Conservation (phyloP, 2,113 vertebrate genomes). For the Enhydra lutris region DNA sequence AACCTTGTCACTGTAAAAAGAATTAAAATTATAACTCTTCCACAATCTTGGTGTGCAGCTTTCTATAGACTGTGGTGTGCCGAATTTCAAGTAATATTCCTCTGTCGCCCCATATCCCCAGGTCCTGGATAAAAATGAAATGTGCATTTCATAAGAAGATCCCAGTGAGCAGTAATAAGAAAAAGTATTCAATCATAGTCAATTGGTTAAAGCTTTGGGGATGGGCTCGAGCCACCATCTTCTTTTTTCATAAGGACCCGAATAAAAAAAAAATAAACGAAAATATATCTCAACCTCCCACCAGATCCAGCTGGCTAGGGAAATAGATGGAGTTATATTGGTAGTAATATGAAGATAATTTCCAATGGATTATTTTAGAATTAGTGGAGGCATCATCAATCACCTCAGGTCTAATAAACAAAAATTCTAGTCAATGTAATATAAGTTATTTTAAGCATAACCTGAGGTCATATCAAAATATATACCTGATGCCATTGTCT, state of each 20-base stretch:
- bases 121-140: conserved; percentile 74
- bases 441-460: not conserved
- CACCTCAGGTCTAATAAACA: not conserved
- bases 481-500: not conserved
- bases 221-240: not conserved
- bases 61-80: conserved; percentile 5
- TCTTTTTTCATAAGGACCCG: conserved; percentile 40
- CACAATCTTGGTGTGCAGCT: not conserved
- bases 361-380: conserved; percentile 33
- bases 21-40: conserved; percentile 78
- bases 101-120: conserved; percentile 51
- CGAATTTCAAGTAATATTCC: conserved; percentile 59
- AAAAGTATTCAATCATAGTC: conserved; percentile 68
- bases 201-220: conserved; percentile 63
- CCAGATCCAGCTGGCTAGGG: not conserved
- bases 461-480: not conserved
- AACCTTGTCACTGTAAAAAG: conserved; percentile 64
- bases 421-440: not conserved
- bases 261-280: conserved; percentile 45
- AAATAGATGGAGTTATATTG: not conserved
- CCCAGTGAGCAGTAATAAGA: conserved; percentile 63
- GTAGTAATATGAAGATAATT: not conserved
- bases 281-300: conserved; percentile 4
- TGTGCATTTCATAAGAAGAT: conserved; percentile 72
- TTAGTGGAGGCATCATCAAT: not conserved